phyloP scores from a whole-genome alignment of 2,113 vertebrate species.

The Onychorhynchus coronatus region DNA sequence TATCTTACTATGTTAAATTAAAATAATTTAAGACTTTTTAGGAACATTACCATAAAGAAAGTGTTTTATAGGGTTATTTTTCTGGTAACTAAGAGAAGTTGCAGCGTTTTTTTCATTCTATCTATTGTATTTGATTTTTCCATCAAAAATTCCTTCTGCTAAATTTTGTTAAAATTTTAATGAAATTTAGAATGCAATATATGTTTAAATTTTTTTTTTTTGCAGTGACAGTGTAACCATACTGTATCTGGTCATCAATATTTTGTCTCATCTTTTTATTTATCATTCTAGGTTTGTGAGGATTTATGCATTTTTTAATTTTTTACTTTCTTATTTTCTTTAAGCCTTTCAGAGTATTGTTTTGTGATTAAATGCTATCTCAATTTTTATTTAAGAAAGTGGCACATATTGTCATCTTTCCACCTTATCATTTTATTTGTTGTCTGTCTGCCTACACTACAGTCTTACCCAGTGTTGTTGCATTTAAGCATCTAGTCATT shows the following conservation, averaged over 20 bases:
- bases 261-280: background rate
- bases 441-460: background rate
- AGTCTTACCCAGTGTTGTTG: background rate
- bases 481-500: background rate
- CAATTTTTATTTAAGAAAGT: background rate
- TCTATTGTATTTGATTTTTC: background rate
- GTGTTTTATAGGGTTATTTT: background rate
- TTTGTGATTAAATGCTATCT: background rate
- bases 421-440: background rate
- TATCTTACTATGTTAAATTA: background rate
- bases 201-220: background rate
- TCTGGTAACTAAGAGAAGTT: background rate
- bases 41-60: background rate
- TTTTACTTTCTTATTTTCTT: background rate
- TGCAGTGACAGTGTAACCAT: background rate
- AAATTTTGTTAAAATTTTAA: background rate
- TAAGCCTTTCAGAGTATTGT: background rate
- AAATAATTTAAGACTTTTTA: background rate
- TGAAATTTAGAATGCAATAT: background rate
- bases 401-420: background rate
- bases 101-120: background rate
- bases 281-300: background rate
- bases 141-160: background rate
- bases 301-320: background rate
- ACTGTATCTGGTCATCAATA: background rate